These are phyloP conservation scores for Pocillopora meandrina DNA, from an alignment of 92 coral and sea anemone genomes.

Conservation along the genomic window DNA sequence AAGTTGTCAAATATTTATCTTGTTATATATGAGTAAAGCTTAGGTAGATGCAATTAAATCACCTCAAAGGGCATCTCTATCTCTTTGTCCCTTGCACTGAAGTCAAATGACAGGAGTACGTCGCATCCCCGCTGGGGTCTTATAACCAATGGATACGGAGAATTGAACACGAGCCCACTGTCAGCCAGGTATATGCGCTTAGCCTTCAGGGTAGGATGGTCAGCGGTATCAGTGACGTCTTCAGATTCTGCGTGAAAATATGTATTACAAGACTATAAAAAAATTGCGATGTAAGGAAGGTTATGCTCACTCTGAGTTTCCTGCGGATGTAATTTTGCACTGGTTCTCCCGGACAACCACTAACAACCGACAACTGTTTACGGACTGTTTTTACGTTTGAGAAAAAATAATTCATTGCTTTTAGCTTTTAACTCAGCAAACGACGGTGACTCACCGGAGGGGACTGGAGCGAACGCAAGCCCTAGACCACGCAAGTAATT, in stretches of 20 bases:
- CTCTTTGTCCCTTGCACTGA: constrained; percentile 68
- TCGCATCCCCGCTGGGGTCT: constrained; percentile 74
- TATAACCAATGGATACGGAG: constrained; percentile 67
- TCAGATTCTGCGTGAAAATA: neutral
- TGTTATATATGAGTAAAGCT: neutral
- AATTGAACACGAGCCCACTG: constrained; percentile 76
- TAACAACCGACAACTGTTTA: no score
- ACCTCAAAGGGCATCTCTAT: constrained; percentile 25
- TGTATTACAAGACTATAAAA: neutral
- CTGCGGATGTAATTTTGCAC: no score
- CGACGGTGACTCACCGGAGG: neutral
- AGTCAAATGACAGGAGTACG: constrained; percentile 78
- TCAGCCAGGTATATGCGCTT: constrained; percentile 54
- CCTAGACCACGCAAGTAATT: constrained; percentile 75
- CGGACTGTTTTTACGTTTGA: neutral
- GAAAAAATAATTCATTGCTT: no score
- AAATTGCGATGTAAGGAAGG: neutral
- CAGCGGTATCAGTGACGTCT: neutral
- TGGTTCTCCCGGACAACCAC: no score
- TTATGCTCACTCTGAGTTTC: neutral
- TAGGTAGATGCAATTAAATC: neutral
- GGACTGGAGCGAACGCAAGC: constrained; percentile 6
- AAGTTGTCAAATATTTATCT: neutral
- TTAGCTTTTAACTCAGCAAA: neutral
- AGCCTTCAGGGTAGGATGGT: constrained; percentile 2